phyloP scores from a whole-genome alignment of 2,797 vertebrate genomes.

The Pyrocephalus nanus region DNA sequence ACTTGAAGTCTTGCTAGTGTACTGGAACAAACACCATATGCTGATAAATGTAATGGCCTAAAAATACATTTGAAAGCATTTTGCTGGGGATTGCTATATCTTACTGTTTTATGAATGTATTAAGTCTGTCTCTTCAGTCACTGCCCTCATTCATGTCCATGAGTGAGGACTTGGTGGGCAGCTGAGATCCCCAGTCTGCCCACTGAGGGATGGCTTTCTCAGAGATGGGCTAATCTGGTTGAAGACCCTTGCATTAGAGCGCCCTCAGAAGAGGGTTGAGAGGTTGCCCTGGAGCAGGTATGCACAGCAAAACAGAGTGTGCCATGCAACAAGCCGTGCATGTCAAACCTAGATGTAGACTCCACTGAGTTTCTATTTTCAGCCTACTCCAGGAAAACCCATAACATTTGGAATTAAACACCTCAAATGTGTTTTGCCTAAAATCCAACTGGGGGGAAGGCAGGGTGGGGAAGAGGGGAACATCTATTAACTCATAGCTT shows the following conservation, averaged over 20 bases:
- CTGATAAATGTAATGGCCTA: background rate
- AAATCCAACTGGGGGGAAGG: no score
- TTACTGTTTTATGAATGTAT: background rate
- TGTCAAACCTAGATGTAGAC: no score
- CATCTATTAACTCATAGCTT: no score
- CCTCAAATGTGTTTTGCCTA: no score
- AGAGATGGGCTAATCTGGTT: accelerated
- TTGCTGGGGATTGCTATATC: background rate
- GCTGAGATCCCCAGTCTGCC: background rate
- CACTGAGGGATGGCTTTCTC: background rate
- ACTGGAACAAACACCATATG: accelerated
- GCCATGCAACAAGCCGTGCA: background rate
- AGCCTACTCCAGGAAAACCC: no score
- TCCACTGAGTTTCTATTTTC: no score
- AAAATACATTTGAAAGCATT: background rate
- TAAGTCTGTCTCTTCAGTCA: background rate
- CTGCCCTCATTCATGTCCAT: background rate
- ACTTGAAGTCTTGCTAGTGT: background rate
- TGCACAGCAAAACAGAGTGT: accelerated
- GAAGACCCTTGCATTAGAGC: background rate
- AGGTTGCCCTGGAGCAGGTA: background rate
- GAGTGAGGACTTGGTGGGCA: background rate
- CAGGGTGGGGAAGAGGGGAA: no score
- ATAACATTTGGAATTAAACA: no score
- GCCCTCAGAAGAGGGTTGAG: background rate